Conservation (phyloP, 2,797 vertebrate genomes). For the Peromyscus melanophrys region DNA sequence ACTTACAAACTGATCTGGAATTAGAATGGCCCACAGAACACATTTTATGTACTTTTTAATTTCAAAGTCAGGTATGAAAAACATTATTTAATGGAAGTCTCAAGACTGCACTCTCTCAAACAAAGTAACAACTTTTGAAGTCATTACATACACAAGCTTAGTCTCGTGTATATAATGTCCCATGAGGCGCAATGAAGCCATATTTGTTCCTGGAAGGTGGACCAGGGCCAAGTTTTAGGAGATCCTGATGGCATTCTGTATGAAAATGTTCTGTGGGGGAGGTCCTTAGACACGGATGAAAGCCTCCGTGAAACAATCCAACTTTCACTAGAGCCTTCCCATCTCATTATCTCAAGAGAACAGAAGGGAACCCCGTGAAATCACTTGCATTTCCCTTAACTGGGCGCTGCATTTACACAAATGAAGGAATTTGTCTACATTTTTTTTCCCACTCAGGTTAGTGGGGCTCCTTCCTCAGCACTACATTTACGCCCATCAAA, state of each 20-base stretch:
- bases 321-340: background rate
- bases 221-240: background rate
- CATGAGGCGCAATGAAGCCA: background rate
- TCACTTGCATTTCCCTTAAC: background rate
- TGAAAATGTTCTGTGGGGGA: background rate
- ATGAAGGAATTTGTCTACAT: background rate
- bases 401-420: background rate
- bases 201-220: background rate
- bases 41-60: background rate
- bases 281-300: background rate
- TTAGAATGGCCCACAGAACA: background rate
- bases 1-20: background rate
- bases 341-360: conserved; percentile 68
- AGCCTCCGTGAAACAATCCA: background rate
- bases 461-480: background rate
- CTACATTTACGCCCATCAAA: background rate
- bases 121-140: background rate
- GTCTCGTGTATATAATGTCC: background rate
- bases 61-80: background rate
- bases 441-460: background rate
- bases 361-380: conserved; percentile 65
- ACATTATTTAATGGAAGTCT: background rate
- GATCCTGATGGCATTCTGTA: background rate
- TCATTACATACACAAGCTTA: background rate
- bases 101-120: background rate